Evolutionary conservation across 2,797 vertebrate species (phyloP).

Genomic region (Phrynocephalus vlangalii): DNA sequence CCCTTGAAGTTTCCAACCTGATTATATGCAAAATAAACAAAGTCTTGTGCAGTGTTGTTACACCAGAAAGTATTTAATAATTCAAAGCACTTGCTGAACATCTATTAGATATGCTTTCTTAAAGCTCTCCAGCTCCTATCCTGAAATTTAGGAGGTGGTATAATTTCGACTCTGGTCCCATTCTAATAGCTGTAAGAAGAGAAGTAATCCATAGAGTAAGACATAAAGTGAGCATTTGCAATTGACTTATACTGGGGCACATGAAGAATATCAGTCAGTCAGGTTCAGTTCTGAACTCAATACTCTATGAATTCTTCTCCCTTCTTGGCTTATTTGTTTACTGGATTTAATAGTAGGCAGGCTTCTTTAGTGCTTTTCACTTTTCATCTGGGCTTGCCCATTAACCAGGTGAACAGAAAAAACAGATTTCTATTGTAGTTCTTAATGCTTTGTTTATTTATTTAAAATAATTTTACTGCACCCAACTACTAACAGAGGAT

Average conservation of each 20-base stretch:
- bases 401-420: background rate
- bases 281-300: conserved; percentile 49
- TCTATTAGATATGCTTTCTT: conserved; percentile 48
- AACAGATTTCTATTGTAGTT: background rate
- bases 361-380: background rate
- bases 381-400: background rate
- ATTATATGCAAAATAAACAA: conserved; percentile 80
- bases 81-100: conserved; percentile 71
- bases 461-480: background rate
- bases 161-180: conserved; percentile 43
- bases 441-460: background rate
- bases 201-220: background rate
- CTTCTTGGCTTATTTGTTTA: conserved; percentile 44
- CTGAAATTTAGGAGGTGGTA: conserved; percentile 36
- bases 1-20: conserved; percentile 15
- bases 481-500: too few relatives aligned
- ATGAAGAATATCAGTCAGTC: conserved; percentile 54
- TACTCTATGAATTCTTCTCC: conserved; percentile 52
- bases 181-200: conserved; percentile 37
- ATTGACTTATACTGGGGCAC: conserved; percentile 32
- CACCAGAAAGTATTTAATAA: conserved; percentile 80
- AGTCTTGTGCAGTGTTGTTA: conserved; percentile 71
- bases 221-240: conserved; percentile 54
- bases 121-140: conserved; percentile 23
- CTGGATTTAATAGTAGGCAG: background rate